phyloP scores from a whole-genome alignment of 1,140 invertebrate species.

The Triops longicaudatus region DNA sequence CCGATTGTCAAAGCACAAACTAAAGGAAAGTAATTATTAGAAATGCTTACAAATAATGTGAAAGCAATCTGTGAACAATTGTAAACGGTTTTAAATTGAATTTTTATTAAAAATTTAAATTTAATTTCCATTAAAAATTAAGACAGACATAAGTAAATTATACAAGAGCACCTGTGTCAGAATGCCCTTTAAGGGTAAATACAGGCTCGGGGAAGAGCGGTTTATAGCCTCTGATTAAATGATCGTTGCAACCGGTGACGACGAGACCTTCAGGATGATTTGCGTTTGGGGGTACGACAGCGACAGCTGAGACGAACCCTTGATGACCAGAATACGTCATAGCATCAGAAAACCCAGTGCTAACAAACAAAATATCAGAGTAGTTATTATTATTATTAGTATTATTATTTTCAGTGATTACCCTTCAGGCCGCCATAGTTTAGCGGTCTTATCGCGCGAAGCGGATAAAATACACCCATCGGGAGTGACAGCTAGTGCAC shows the following conservation, averaged over 20 bases:
- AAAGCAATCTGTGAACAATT: too few relatives aligned
- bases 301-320: slow-evolving; percentile 75
- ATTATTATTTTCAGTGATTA: too few relatives aligned
- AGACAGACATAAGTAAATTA: too few relatives aligned
- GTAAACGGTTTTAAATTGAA: too few relatives aligned
- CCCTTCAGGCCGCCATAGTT: slow-evolving; percentile 72
- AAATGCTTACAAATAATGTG: slow-evolving; percentile 15
- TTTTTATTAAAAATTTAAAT: too few relatives aligned
- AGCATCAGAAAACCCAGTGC: slow-evolving; percentile 44
- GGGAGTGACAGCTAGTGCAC: slow-evolving; percentile 56
- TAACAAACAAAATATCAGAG: slow-evolving; percentile 35
- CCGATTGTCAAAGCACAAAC: slow-evolving; percentile 57
- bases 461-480: slow-evolving; percentile 68
- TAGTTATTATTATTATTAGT: too few relatives aligned
- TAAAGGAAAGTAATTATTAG: slow-evolving; percentile 37
- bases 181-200: slow-evolving; percentile 63
- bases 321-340: slow-evolving; percentile 67
- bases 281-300: slow-evolving; percentile 57
- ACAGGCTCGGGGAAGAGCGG: slow-evolving; percentile 48
- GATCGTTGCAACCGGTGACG: slow-evolving; percentile 82
- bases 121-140: too few relatives aligned
- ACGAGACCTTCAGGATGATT: slow-evolving; percentile 65
- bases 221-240: slow-evolving; percentile 64
- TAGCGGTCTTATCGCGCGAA: slow-evolving; percentile 75
- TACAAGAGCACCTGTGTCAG: slow-evolving; percentile 52